Conservation (phyloP, 2,888 invertebrate genomes). For the Nasonia oneida region DNA sequence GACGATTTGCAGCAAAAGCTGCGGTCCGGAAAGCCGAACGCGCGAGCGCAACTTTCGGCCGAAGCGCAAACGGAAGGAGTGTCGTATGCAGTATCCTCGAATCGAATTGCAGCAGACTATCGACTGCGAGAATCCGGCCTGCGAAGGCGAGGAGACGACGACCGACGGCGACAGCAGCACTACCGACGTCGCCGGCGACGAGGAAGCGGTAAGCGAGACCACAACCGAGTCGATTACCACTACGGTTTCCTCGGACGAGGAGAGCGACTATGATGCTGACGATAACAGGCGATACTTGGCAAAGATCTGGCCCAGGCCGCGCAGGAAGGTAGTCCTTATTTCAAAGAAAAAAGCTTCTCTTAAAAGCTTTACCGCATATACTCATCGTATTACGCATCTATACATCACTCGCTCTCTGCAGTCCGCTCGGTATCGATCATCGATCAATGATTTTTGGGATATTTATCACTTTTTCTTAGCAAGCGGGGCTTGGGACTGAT, state of each 20-base stretch:
- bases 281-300: constrained; percentile 47
- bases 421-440: neutral
- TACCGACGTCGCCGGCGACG: constrained; percentile 47
- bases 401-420: neutral
- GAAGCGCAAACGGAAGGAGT: constrained; percentile 72
- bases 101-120: constrained; percentile 71
- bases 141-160: constrained; percentile 64
- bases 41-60: constrained; percentile 86
- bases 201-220: constrained; percentile 65
- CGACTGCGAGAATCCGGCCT: constrained; percentile 70
- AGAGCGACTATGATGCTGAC: constrained; percentile 27
- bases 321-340: constrained; percentile 6
- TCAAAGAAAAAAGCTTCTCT: neutral
- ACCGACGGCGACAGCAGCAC: constrained; percentile 23
- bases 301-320: constrained; percentile 26
- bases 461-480: neutral
- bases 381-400: neutral
- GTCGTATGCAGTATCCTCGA: constrained; percentile 65
- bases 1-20: constrained; percentile 91
- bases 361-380: neutral
- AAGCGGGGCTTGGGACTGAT: constrained; percentile 2
- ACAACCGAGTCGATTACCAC: constrained; percentile 61
- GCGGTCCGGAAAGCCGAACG: constrained; percentile 92
- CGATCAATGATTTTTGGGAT: neutral
- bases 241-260: constrained; percentile 19